phyloP scores from a whole-genome alignment of 2,113 vertebrate genomes.

The Paedocypris sp. region DNA sequence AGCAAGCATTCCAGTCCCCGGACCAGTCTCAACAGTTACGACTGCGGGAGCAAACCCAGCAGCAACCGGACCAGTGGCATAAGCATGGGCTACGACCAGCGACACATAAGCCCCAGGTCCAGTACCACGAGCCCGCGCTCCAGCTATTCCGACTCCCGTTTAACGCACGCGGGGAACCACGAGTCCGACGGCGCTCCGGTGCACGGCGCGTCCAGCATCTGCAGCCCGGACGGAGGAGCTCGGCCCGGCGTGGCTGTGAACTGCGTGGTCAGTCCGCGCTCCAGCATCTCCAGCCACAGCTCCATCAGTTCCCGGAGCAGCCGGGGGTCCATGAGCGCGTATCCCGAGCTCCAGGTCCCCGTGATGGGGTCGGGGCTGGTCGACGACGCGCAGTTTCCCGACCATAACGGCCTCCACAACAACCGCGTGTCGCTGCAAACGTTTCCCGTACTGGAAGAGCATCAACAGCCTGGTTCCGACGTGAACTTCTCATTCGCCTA shows the following conservation, averaged over 20 bases:
- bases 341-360: constrained; percentile 71
- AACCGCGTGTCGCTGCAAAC: constrained; percentile 58
- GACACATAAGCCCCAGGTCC: constrained; percentile 81
- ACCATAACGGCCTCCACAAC: constrained; percentile 55
- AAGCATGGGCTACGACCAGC: constrained; percentile 93
- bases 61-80: constrained; percentile 93
- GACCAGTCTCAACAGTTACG: constrained; percentile 77
- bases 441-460: constrained; percentile 56
- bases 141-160: constrained; percentile 69
- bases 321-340: constrained; percentile 77
- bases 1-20: constrained; percentile 82
- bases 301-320: constrained; percentile 76
- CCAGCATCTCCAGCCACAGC: constrained; percentile 84
- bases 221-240: constrained; percentile 67
- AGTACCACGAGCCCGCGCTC: constrained; percentile 75
- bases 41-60: constrained; percentile 78
- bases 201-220: constrained; percentile 68
- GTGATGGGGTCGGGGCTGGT: constrained; percentile 62
- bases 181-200: constrained; percentile 52
- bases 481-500: constrained; percentile 40
- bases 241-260: constrained; percentile 51
- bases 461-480: constrained; percentile 34
- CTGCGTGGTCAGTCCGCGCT: constrained; percentile 72
- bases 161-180: constrained; percentile 51
- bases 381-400: constrained; percentile 59